phyloP scores from a whole-genome alignment of 2,888 invertebrate genomes.

The Strigamia transsilvanica region DNA sequence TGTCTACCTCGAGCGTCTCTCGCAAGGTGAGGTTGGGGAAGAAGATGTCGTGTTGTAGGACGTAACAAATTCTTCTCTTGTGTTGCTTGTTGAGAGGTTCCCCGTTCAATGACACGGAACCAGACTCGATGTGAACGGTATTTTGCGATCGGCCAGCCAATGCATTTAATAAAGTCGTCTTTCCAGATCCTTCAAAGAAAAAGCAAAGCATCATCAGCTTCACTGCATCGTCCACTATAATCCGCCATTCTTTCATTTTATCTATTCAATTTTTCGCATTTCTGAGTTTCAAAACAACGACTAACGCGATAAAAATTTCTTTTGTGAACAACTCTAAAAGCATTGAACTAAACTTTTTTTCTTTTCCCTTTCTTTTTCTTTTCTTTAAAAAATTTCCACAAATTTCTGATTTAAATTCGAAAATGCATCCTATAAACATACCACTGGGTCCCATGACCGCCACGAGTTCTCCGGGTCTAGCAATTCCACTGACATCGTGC shows the following conservation, averaged over 20 bases:
- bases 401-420: neutral
- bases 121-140: slow-evolving; percentile 65
- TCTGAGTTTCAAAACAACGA: slow-evolving; percentile 2
- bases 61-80: slow-evolving; percentile 80
- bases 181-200: slow-evolving; percentile 70
- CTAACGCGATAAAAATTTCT: neutral
- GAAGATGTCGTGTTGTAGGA: slow-evolving; percentile 82
- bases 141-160: slow-evolving; percentile 76
- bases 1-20: slow-evolving; percentile 75
- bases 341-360: neutral
- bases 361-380: neutral
- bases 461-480: slow-evolving; percentile 78
- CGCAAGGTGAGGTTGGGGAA: slow-evolving; percentile 79
- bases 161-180: slow-evolving; percentile 79
- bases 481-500: slow-evolving; percentile 76
- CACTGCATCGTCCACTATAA: neutral
- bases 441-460: slow-evolving; percentile 86
- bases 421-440: slow-evolving; percentile 61
- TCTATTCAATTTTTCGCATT: slow-evolving; percentile 3
- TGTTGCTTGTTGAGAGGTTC: slow-evolving; percentile 74
- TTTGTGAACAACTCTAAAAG: neutral
- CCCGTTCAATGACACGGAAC: slow-evolving; percentile 73
- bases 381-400: neutral
- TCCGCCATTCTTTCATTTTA: slow-evolving; percentile 3
- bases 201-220: slow-evolving; percentile 7